phyloP scores from a whole-genome alignment of 2,888 invertebrate species.

The Leucophenga maculata region DNA sequence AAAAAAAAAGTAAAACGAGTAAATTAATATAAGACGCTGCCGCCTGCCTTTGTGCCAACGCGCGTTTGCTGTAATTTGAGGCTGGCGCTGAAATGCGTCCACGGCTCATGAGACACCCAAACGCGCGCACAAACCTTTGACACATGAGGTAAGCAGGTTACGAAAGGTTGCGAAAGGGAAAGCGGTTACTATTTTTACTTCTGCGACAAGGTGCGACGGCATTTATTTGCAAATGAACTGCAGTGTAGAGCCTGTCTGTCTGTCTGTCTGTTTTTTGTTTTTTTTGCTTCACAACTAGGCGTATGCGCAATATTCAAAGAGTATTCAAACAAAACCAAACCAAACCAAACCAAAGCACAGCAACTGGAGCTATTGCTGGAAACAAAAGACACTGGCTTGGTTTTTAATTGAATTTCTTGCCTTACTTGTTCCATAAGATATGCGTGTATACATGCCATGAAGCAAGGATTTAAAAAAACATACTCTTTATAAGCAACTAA shows the following conservation, averaged over 20 bases:
- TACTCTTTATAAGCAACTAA: too few relatives aligned
- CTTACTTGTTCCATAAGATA: not conserved
- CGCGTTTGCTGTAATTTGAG: not conserved
- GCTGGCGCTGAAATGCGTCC: not conserved
- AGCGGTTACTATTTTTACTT: too few relatives aligned
- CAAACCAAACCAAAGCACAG: not conserved
- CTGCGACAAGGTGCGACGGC: too few relatives aligned
- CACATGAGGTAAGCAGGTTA: too few relatives aligned
- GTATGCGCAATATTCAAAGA: too few relatives aligned
- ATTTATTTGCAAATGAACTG: constrained; percentile 12
- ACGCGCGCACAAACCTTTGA: too few relatives aligned
- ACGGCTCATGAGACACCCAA: not conserved
- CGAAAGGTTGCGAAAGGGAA: too few relatives aligned
- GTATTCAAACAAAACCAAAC: too few relatives aligned
- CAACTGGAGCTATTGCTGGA: not conserved
- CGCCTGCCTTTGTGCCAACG: not conserved
- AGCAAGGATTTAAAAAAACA: too few relatives aligned
- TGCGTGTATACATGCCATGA: too few relatives aligned
- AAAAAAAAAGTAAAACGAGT: not conserved
- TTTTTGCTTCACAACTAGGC: not conserved
- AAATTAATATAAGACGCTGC: not conserved
- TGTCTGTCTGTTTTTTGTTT: not conserved
- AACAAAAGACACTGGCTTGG: not conserved
- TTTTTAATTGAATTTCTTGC: constrained; percentile 16
- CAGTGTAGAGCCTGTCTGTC: not conserved